Conservation (phyloP, 2,797 vertebrate species). For the Hoplostethus atlanticus region DNA sequence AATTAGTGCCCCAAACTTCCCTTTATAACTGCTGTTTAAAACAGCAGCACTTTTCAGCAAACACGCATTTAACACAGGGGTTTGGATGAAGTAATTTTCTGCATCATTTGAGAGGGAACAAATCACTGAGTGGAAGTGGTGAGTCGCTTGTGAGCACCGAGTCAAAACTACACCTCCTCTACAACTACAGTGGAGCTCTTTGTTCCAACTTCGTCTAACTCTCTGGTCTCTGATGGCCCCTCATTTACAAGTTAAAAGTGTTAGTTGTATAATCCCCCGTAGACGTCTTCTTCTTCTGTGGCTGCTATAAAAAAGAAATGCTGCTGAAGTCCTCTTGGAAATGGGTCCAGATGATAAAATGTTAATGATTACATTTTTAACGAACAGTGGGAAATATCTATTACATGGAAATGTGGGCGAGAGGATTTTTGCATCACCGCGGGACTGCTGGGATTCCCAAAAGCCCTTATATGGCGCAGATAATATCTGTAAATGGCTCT, state of each 20-base stretch:
- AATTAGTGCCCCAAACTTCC: constrained; percentile 29
- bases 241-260: constrained; percentile 17
- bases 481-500: not conserved
- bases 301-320: constrained; percentile 9
- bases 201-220: constrained; percentile 25
- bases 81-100: constrained; percentile 76
- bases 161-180: constrained; percentile 36
- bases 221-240: constrained; percentile 28
- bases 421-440: not conserved
- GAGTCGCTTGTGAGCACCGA: constrained; percentile 32
- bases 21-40: constrained; percentile 49
- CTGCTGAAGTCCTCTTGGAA: constrained; percentile 30
- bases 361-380: constrained; percentile 41
- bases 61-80: constrained; percentile 62
- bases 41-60: constrained; percentile 56
- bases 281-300: constrained; percentile 7
- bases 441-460: constrained; percentile 11
- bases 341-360: constrained; percentile 40
- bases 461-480: constrained; percentile 19
- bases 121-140: constrained; percentile 53
- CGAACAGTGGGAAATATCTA: constrained; percentile 33
- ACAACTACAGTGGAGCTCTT: constrained; percentile 8
- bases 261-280: constrained; percentile 12
- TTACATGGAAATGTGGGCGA: constrained; percentile 8
- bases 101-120: constrained; percentile 72